These are phyloP conservation scores for Maconellicoccus hirsutus DNA, from an alignment of 1,140 invertebrate genomes.

Conservation along the genomic window DNA sequence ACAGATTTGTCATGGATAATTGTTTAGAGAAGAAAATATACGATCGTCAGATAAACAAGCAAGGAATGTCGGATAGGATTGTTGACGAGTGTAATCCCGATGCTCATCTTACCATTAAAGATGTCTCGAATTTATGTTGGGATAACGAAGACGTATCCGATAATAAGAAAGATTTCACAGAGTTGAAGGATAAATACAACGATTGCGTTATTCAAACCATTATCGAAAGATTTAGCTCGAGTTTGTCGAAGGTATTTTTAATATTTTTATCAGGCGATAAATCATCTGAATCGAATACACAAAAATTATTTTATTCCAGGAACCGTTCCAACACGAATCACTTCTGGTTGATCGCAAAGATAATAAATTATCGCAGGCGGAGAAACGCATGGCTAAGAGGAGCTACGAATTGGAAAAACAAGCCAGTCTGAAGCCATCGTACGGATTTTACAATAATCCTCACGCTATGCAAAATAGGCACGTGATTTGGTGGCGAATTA, in stretches of 20 bases:
- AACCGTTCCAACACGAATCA: constrained; percentile 95
- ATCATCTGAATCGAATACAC: neutral
- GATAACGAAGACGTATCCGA: constrained; percentile 77
- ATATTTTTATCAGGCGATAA: neutral
- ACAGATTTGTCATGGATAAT: constrained; percentile 91
- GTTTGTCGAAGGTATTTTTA: constrained; percentile 50
- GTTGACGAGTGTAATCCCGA: constrained; percentile 97
- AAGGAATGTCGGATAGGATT: constrained; percentile 92
- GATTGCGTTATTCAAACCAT: constrained; percentile 72
- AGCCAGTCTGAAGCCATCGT: constrained; percentile 40
- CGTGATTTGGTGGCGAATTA: neutral
- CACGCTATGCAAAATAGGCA: constrained; percentile 24
- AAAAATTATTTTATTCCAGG: constrained; percentile 34
- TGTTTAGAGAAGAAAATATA: constrained; percentile 97
- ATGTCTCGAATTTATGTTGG: constrained; percentile 85
- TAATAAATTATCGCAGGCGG: constrained; percentile 84
- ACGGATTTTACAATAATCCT: constrained; percentile 26
- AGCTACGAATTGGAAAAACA: constrained; percentile 91
- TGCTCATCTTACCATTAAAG: constrained; percentile 85
- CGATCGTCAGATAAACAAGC: constrained; percentile 94
- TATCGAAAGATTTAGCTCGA: constrained; percentile 49
- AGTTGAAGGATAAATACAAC: constrained; percentile 56
- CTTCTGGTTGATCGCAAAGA: constrained; percentile 90
- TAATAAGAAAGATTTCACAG: constrained; percentile 51
- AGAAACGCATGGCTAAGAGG: constrained; percentile 83